phyloP scores from a whole-genome alignment of 2,113 vertebrate genomes.

The Neolamprologus devosi region DNA sequence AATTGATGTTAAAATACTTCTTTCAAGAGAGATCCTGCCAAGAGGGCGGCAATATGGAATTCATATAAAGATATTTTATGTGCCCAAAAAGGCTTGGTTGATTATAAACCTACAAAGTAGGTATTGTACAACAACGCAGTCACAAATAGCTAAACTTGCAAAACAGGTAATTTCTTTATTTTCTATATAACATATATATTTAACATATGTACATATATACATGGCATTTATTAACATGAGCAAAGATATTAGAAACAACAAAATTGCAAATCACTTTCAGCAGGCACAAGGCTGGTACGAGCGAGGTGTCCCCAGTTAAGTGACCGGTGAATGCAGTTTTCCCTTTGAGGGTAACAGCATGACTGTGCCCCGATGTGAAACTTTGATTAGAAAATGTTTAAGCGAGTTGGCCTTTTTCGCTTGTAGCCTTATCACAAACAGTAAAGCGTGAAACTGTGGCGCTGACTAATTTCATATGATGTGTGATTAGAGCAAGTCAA shows the following conservation, averaged over 20 bases:
- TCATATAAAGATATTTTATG: background rate
- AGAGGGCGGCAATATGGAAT: background rate
- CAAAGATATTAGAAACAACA: background rate
- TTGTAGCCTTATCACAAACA: background rate
- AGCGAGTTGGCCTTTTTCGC: background rate
- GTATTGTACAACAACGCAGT: background rate
- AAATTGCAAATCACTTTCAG: background rate
- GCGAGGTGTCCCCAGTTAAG: background rate
- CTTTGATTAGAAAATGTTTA: background rate
- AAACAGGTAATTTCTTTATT: background rate
- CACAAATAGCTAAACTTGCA: background rate
- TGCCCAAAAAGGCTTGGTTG: background rate
- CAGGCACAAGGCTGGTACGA: background rate
- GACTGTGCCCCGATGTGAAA: background rate
- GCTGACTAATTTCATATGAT: background rate
- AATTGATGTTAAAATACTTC: background rate
- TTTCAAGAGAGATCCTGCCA: background rate
- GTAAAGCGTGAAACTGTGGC: background rate
- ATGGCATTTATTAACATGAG: background rate
- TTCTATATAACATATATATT: background rate
- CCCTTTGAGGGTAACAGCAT: background rate
- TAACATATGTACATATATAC: background rate
- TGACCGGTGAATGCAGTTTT: background rate
- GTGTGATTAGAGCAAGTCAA: background rate
- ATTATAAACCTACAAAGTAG: background rate